These are phyloP conservation scores for Zaprionus vittiger DNA, from an alignment of 1,140 invertebrate species.

Conservation along the genomic window DNA sequence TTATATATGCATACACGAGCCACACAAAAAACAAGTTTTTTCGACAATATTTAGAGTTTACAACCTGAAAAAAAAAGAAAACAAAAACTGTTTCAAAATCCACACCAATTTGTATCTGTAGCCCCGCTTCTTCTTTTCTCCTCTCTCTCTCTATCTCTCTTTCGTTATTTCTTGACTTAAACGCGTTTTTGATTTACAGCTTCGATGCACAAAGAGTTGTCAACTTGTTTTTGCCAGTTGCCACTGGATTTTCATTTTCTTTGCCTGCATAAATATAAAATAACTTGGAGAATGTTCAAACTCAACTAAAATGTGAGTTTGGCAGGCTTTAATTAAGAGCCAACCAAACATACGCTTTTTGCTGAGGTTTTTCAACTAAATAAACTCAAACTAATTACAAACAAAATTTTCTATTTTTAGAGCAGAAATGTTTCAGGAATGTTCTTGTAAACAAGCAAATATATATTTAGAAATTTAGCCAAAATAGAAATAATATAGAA, in stretches of 20 bases:
- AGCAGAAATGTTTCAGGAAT: not conserved
- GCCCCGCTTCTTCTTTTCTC: conserved; percentile 7
- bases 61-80: conserved; percentile 38
- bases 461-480: not conserved
- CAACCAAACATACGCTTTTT: conserved; percentile 5
- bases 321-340: conserved; percentile 16
- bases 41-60: conserved; percentile 48
- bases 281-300: not conserved
- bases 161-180: conserved; percentile 7
- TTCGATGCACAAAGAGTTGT: conserved; percentile 29
- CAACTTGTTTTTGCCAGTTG: conserved; percentile 43
- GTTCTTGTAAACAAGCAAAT: conserved; percentile 1
- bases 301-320: not conserved
- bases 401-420: conserved; percentile 28
- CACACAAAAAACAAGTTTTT: conserved; percentile 52
- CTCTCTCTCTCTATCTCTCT: not conserved
- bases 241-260: conserved; percentile 40
- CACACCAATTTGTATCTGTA: conserved; percentile 36
- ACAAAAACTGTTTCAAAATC: conserved; percentile 50
- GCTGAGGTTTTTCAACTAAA: conserved; percentile 13
- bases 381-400: conserved; percentile 38
- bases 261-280: not conserved
- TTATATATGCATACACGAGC: conserved; percentile 30
- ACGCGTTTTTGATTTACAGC: conserved; percentile 52
- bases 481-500: not conserved